phyloP scores from a whole-genome alignment of 2,113 vertebrate species.

The Tylochromis polylepis region DNA sequence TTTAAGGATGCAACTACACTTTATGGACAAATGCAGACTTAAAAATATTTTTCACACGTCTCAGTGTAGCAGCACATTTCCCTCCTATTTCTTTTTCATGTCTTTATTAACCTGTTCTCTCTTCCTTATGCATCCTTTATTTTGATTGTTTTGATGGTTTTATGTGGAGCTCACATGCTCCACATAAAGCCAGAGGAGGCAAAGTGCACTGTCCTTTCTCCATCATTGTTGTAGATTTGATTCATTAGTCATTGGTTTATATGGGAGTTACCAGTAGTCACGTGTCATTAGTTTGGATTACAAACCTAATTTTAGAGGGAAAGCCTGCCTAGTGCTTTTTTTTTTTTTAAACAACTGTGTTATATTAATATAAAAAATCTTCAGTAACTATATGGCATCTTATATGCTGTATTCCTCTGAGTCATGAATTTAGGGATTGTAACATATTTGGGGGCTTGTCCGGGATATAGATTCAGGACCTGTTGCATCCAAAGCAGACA shows the following conservation, averaged over 20 bases:
- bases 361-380: background rate
- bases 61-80: fast-evolving
- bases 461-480: background rate
- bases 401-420: background rate
- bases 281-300: background rate
- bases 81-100: fast-evolving
- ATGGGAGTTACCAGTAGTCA: background rate
- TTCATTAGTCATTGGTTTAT: fast-evolving
- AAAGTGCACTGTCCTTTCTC: background rate
- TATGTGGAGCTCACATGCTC: too few species aligned
- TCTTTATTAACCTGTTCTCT: background rate
- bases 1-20: background rate
- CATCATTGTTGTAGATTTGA: background rate
- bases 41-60: background rate
- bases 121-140: background rate
- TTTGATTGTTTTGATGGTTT: background rate
- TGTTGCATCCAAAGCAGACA: background rate
- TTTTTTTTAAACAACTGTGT: background rate
- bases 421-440: background rate
- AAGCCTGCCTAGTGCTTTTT: background rate
- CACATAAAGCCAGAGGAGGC: too few species aligned
- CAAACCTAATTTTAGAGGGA: background rate
- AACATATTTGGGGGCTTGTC: background rate
- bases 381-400: background rate
- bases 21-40: background rate